phyloP scores from a whole-genome alignment of 2,888 invertebrate species.

The Allolobophora icterica region DNA sequence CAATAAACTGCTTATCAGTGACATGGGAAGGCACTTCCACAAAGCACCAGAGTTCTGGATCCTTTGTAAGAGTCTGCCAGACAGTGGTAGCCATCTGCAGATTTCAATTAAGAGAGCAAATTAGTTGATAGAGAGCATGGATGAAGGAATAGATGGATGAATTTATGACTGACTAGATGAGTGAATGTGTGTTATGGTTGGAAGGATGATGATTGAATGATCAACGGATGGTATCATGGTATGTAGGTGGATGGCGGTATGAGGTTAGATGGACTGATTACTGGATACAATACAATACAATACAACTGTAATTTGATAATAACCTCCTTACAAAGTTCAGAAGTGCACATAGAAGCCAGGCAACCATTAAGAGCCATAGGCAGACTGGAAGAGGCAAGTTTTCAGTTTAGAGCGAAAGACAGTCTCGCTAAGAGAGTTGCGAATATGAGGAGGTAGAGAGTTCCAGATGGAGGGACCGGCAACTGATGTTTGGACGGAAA shows the following conservation, averaged over 20 bases:
- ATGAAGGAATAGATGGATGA: neutral
- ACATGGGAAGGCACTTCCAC: conserved; percentile 27
- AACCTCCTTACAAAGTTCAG: too few relatives aligned
- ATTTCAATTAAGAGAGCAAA: neutral
- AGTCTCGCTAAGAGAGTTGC: too few relatives aligned
- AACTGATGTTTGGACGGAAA: too few relatives aligned
- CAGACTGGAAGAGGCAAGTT: too few relatives aligned
- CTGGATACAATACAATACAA: too few relatives aligned
- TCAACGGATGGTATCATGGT: neutral
- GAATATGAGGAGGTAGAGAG: too few relatives aligned
- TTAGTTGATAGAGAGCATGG: neutral
- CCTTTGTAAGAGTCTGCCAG: conserved; percentile 21
- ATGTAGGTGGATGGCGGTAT: neutral
- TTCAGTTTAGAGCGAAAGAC: too few relatives aligned
- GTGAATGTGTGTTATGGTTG: neutral
- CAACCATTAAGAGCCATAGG: too few relatives aligned
- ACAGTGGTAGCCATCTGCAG: neutral
- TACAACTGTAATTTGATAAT: too few relatives aligned
- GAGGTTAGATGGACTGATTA: neutral
- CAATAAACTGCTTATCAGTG: conserved; percentile 26
- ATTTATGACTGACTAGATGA: neutral
- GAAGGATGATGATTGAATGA: neutral
- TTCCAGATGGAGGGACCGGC: too few relatives aligned
- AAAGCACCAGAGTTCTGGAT: conserved; percentile 23
- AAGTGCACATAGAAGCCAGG: too few relatives aligned